Base-by-base conservation (phyloP, 2,888 invertebrate genomes). In the Sinodicranocentrus sp. region DNA sequence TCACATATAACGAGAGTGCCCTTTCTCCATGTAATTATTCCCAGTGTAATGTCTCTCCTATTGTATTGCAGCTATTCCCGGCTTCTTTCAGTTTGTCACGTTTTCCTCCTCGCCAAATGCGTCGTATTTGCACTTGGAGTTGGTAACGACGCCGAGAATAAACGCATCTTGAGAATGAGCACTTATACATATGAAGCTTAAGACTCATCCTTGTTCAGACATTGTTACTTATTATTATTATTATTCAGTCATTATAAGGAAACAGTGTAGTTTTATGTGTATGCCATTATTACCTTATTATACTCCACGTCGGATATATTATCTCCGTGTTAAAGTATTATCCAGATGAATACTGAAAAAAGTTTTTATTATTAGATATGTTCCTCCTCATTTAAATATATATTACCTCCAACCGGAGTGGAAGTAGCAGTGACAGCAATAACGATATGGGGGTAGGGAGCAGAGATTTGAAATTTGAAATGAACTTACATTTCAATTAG, bases 401-500 rank as follows among this genome's bases (percentile, higher is more conserved):
- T 39, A 8, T 39, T 39, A 5, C 13, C 39, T 39, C 13, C 39
- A 39, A 8, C 13, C 39, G 6, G 13, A 39, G 5, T 39, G 5
- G 6, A 39, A 48, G 15, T n/a, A 48, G 48, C 2, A 48, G n/a
- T 10, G 48, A n/a, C 48, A n/a, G 10, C 2, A 48, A 48, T 10
- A 48, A 15, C 3, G 48, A 48, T n/a, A n/a, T 6, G 2, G n/a
- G 2, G 2, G 48, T 48, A 48, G 6, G 48, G 15, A 48, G n/a
- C 5, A 15, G n/a, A 48, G 48, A 21, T 6, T 6, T 2, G 33
- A 28, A 17, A n/a, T 61, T 26, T 33, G n/a, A 61, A 61, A 61
- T 61, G 61, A 26, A 23, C 59, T 44, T 52, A 77, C 77, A 68
- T 68, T 77, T 77, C 77, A 77, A 77, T 77, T 77, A 77, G 68